Evolutionary conservation across 1,140 invertebrate species (phyloP).

Genomic region (Telenomus remus): DNA sequence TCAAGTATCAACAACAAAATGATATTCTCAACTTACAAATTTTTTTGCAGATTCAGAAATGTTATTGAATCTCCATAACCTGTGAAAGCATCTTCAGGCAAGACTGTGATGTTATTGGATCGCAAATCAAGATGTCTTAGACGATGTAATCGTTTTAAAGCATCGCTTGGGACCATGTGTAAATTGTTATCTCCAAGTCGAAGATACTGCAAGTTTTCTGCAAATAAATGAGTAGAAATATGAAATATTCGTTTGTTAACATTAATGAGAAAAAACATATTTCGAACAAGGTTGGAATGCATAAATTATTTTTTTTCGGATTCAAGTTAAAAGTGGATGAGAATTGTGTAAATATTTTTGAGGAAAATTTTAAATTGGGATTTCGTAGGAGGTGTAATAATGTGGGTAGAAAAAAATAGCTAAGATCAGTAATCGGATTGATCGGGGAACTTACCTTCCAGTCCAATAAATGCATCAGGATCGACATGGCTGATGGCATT

Average conservation of each 20-base stretch:
- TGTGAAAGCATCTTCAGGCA: conserved; percentile 90
- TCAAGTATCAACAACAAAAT: no score
- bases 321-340: no score
- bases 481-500: conserved; percentile 88
- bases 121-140: conserved; percentile 91
- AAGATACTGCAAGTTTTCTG: conserved; percentile 91
- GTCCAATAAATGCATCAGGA: conserved; percentile 87
- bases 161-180: conserved; percentile 86
- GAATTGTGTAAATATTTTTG: no score
- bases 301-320: no score
- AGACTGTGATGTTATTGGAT: conserved; percentile 88
- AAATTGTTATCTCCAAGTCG: conserved; percentile 90
- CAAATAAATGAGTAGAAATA: conserved; percentile 48
- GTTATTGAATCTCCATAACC: conserved; percentile 93
- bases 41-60: conserved; percentile 93
- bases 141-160: conserved; percentile 86
- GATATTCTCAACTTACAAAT: conserved; percentile 80
- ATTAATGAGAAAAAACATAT: no score
- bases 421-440: background rate
- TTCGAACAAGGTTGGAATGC: no score
- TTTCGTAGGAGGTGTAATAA: no score
- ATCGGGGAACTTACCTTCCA: conserved; percentile 82
- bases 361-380: no score
- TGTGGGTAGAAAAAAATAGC: background rate
- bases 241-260: no score